Percentiles rank a stretch among this genome's conserved stretches.
These are phyloP conservation scores for Agonopterix heracliana DNA, from an alignment of 2,888 invertebrate species.

Conservation along the genomic window DNA sequence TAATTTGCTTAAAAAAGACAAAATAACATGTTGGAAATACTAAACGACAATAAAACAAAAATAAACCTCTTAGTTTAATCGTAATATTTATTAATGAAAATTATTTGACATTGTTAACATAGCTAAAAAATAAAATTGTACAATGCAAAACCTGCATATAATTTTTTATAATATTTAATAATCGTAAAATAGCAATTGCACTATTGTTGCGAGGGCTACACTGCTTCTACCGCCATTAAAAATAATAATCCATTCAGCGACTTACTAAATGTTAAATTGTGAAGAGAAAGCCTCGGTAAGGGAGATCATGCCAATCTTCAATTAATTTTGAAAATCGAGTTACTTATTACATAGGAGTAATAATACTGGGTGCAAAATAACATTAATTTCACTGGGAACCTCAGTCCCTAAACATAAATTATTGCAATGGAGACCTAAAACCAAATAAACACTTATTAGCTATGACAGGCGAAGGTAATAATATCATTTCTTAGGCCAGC, in stretches of 20 bases:
- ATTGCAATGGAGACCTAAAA: slow-evolving; percentile 29
- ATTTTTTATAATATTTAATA: slow-evolving; percentile 62
- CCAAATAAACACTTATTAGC: slow-evolving; percentile 27
- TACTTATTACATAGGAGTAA: slow-evolving; percentile 38
- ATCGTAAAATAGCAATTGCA: slow-evolving; percentile 61
- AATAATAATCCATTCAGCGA: slow-evolving; percentile 52
- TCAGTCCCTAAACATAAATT: slow-evolving; percentile 33
- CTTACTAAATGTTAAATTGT: slow-evolving; percentile 39
- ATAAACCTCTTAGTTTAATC: slow-evolving; percentile 64
- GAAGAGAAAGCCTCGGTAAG: slow-evolving; percentile 52
- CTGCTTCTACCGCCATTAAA: slow-evolving; percentile 60
- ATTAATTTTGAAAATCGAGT: slow-evolving; percentile 57
- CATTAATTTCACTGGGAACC: slow-evolving; percentile 62
- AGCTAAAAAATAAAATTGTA: slow-evolving; percentile 74
- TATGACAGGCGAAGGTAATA: slow-evolving; percentile 39
- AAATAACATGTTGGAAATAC: neutral
- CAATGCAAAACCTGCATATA: slow-evolving; percentile 71
- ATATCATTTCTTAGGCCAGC: slow-evolving; percentile 60
- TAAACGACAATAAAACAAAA: slow-evolving; percentile 51
- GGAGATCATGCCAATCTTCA: slow-evolving; percentile 56
- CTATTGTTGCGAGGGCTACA: slow-evolving; percentile 74
- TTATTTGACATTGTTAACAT: slow-evolving; percentile 65
- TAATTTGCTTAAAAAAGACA: neutral
- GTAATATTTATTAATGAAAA: slow-evolving; percentile 70
- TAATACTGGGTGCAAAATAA: slow-evolving; percentile 71